phyloP scores from a whole-genome alignment of 2,797 vertebrate genomes.

The Tenualosa ilisha region DNA sequence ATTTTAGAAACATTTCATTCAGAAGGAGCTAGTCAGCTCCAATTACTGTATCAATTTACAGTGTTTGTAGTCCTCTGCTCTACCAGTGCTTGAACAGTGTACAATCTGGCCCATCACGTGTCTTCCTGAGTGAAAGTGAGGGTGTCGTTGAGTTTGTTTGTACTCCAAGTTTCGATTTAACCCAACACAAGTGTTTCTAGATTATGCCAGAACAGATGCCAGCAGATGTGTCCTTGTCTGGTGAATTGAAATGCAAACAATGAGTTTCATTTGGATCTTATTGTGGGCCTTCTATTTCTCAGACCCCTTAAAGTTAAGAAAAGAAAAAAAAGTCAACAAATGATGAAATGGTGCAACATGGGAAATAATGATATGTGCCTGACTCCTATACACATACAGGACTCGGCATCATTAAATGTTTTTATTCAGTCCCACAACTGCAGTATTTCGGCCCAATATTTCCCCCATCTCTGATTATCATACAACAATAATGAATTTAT shows the following conservation, averaged over 20 bases:
- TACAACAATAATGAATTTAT: conserved; percentile 73
- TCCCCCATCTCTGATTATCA: conserved; percentile 68
- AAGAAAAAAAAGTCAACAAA: conserved; percentile 47
- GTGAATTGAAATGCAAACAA: background rate
- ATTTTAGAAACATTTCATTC: conserved; percentile 66
- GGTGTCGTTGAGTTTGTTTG: conserved; percentile 3
- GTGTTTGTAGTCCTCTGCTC: conserved; percentile 62
- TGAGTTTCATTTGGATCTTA: background rate
- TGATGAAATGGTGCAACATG: conserved; percentile 46
- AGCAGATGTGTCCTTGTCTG: background rate
- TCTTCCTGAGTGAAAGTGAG: conserved; percentile 37
- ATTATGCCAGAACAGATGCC: background rate
- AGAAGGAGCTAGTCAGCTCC: conserved; percentile 72
- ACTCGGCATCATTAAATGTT: conserved; percentile 60
- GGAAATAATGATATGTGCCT: conserved; percentile 68
- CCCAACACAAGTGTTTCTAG: background rate
- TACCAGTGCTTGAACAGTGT: conserved; percentile 71
- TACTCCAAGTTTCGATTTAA: background rate
- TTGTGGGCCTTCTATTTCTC: conserved; percentile 35
- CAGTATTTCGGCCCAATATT: conserved; percentile 46
- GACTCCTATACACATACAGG: conserved; percentile 63
- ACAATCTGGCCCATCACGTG: conserved; percentile 52
- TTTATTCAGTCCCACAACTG: conserved; percentile 55
- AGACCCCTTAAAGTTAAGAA: conserved; percentile 44
- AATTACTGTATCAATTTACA: conserved; percentile 71